phyloP scores from a whole-genome alignment of 2,797 vertebrate species.

The Galago senegalensis region DNA sequence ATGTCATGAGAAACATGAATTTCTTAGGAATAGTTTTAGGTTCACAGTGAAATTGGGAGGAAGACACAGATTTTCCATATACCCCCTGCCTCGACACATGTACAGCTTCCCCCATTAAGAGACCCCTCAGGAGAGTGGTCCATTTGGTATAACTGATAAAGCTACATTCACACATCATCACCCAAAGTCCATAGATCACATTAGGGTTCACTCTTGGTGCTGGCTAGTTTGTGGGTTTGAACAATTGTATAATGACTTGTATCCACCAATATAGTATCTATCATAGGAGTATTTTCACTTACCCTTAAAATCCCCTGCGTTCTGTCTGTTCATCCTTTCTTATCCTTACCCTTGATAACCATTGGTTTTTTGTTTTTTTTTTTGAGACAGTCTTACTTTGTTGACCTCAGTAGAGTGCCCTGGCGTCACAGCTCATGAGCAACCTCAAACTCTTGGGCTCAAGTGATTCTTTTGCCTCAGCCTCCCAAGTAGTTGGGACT shows the following conservation, averaged over 20 bases:
- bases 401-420: too few relatives aligned
- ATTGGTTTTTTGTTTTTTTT: not conserved
- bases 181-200: too few relatives aligned
- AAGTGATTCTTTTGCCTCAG: too few relatives aligned
- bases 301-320: not conserved
- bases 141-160: not conserved
- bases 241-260: not conserved
- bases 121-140: not conserved
- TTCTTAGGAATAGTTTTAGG: not conserved
- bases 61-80: not conserved
- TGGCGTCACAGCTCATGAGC: too few relatives aligned
- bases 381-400: too few relatives aligned
- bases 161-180: not conserved
- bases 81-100: not conserved
- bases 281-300: not conserved
- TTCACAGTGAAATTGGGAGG: not conserved
- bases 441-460: too few relatives aligned
- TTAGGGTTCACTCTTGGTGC: not conserved
- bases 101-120: too few relatives aligned
- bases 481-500: too few relatives aligned
- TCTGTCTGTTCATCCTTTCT: not conserved
- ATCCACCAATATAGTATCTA: not conserved
- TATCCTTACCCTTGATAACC: not conserved
- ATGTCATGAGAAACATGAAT: not conserved
- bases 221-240: not conserved